A percentile compares a stretch with the other conserved stretches of the same genome.
Conservation (phyloP, 2,113 vertebrate genomes). For the Atractosteus spatula region DNA sequence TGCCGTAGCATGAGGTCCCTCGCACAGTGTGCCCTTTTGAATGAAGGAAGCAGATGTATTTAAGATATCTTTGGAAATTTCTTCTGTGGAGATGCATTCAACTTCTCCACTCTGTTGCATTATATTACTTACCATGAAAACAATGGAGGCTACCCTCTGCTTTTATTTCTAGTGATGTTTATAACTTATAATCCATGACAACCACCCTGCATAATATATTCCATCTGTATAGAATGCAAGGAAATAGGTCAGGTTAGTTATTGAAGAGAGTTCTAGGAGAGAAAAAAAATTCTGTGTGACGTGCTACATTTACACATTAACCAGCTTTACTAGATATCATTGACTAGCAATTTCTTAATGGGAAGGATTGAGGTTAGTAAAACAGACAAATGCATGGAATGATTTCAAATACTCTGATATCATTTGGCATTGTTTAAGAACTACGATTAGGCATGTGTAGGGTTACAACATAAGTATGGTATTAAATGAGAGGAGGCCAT, state of each 20-base stretch:
- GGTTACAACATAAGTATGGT: too few relatives aligned
- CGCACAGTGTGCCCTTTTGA: slow-evolving; percentile 58
- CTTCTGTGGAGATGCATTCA: slow-evolving; percentile 31
- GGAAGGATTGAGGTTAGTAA: neutral
- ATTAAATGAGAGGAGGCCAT: too few relatives aligned
- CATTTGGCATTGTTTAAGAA: too few relatives aligned
- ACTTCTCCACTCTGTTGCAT: slow-evolving; percentile 23
- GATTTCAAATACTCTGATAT: too few relatives aligned
- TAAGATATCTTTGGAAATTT: slow-evolving; percentile 51
- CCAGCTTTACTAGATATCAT: too few relatives aligned
- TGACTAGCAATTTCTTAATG: neutral
- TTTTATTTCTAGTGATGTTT: slow-evolving; percentile 37
- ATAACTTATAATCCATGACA: neutral
- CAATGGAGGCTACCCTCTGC: neutral
- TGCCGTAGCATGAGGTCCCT: slow-evolving; percentile 63
- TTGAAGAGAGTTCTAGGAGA: neutral
- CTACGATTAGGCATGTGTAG: too few relatives aligned
- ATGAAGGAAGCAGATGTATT: slow-evolving; percentile 53
- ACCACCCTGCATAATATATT: neutral
- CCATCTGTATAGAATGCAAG: neutral
- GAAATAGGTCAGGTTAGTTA: neutral
- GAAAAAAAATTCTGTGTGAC: too few relatives aligned
- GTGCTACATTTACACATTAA: too few relatives aligned
- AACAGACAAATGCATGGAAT: too few relatives aligned
- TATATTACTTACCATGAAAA: slow-evolving; percentile 57